phyloP scores from a whole-genome alignment of 2,113 vertebrate species.

The Macrotus californicus region DNA sequence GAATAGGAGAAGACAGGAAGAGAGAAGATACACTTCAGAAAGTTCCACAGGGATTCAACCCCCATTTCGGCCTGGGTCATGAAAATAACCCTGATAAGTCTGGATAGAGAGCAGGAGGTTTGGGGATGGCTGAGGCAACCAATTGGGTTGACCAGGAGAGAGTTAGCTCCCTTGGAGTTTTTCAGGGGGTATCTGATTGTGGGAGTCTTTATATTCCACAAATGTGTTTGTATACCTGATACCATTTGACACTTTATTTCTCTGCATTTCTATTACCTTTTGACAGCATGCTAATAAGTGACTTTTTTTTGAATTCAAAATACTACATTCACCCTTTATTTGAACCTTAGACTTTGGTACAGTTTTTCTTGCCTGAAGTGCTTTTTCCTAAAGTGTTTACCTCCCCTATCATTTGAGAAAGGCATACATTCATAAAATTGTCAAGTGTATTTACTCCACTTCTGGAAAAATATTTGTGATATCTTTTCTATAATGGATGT shows the following conservation, averaged over 20 bases:
- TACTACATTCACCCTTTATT: background rate
- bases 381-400: background rate
- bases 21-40: background rate
- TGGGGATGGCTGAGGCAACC: background rate
- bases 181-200: background rate
- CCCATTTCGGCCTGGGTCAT: background rate
- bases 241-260: slow-evolving; percentile 25
- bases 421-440: background rate
- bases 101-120: background rate
- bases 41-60: background rate
- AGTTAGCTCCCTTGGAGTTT: background rate
- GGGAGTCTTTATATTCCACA: slow-evolving; percentile 2
- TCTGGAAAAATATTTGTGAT: background rate
- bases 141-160: background rate
- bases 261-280: slow-evolving; percentile 42
- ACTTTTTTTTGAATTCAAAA: slow-evolving; percentile 31
- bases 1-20: background rate
- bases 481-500: background rate
- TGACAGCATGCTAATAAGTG: background rate
- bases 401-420: background rate
- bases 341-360: background rate
- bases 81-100: background rate
- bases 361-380: slow-evolving; percentile 6
- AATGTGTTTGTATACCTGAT: background rate
- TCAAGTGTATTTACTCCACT: background rate